Evolutionary conservation across 2,797 vertebrate genomes (phyloP), one percentile per base, ranked within the genome.

Genomic region (Eurystomus glaucurus): DNA sequence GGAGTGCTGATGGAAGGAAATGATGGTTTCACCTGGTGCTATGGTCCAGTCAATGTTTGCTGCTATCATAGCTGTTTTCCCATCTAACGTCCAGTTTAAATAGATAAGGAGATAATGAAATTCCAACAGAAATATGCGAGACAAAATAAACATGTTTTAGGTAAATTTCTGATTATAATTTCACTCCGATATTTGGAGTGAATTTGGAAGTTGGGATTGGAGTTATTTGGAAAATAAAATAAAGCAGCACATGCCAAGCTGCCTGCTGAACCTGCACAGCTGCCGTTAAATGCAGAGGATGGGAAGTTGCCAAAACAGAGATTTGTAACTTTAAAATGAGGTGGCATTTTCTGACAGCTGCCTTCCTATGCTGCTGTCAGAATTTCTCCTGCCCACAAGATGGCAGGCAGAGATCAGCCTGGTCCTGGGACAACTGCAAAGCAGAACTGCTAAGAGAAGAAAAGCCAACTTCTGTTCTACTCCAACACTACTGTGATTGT

Each of bases 391-490:
- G 77, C 76, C 98, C 98, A 98, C 97, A 96, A 98, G 98, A 97
- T 98, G 98, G 98, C 98, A 98, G 97, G 94, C 96, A 81, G 92
- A 96, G 96, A 97, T 94, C 95, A 96, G 88, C 23, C 84, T 96
- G 93, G 75, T 71, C 91, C 61, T 78, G 57, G 90, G 84, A 88
- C 43, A 74, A 16, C 7, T 33, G 60, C 79, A 90, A 62, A 90
- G 66, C 81, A 79, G 82, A 93, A 64, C 88, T 45, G 64, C 88
- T 22, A 66, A 86, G 81, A 72, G 21, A 29, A 77, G 84, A 83
- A 78, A 65, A 94, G 28, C 18, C 70, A 95, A 46, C 58, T 94
- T 86, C 43, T 90, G 77, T 89, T 97, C 85, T 92, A 85, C 92
- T 95, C 92, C 94, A 96, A 62, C 83, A 65, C 76, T 75, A 62